These are phyloP conservation scores for Dasyurus viverrinus DNA, from an alignment of 2,113 vertebrate species.

Conservation along the genomic window DNA sequence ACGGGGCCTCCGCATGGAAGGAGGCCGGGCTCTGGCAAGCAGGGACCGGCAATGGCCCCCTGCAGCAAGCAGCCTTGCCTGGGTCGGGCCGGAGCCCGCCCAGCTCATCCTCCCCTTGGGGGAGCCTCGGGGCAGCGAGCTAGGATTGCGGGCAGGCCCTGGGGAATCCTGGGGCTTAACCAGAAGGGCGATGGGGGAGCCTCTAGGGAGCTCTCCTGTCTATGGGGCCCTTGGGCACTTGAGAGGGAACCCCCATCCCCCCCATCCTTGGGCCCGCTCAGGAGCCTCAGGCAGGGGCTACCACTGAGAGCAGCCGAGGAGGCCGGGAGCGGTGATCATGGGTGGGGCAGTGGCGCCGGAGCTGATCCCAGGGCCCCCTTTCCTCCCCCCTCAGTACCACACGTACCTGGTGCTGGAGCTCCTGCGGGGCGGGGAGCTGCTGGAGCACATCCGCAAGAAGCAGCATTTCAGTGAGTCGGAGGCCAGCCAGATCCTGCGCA, in stretches of 20 bases:
- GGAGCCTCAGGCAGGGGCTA: neutral
- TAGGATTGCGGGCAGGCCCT: neutral
- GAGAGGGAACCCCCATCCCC: too few relatives aligned
- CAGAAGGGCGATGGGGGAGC: neutral
- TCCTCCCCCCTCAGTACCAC: constrained; percentile 84
- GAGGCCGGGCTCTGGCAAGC: neutral
- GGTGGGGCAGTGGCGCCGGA: neutral
- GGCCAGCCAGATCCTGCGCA: constrained; percentile 92
- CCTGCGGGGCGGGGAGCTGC: constrained; percentile 90
- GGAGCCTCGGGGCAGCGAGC: neutral
- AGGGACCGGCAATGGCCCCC: neutral
- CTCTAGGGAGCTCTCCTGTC: neutral
- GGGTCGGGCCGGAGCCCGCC: neutral
- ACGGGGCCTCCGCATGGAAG: too few relatives aligned
- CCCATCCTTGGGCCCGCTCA: too few relatives aligned
- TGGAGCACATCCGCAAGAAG: constrained; percentile 92
- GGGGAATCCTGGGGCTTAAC: neutral
- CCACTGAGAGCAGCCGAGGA: accelerated
- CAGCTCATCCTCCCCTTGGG: neutral
- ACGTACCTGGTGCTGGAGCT: constrained; percentile 94
- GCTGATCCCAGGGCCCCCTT: neutral
- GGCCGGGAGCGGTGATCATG: neutral
- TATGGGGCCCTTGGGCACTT: too few relatives aligned
- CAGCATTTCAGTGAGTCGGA: constrained; percentile 93
- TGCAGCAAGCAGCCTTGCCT: neutral